Evolutionary conservation across 1,140 invertebrate genomes (phyloP).

Genomic region (Psilanteris sp.): DNA sequence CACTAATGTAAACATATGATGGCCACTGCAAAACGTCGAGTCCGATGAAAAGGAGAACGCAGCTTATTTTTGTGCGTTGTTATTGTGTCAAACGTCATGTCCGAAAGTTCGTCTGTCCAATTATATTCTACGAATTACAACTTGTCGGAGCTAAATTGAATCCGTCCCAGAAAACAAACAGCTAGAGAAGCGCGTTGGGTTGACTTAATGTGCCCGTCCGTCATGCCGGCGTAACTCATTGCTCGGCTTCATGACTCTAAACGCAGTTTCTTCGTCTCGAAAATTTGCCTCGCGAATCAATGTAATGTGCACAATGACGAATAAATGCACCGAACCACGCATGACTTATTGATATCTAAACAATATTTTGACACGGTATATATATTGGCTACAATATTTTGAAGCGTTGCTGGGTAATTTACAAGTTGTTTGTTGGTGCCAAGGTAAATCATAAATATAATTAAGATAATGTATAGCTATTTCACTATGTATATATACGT

Average conservation of each 20-base stretch:
- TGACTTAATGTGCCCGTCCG: conserved; percentile 74
- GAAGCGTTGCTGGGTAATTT: too few species aligned
- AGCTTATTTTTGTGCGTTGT: conserved; percentile 60
- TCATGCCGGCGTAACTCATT: conserved; percentile 65
- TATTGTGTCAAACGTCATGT: conserved; percentile 71
- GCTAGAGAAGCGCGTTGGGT: conserved; percentile 64
- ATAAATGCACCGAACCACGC: too few species aligned
- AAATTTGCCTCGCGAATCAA: conserved; percentile 68
- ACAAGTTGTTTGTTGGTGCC: too few species aligned
- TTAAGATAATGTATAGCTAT: too few species aligned
- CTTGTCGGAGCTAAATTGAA: conserved; percentile 75
- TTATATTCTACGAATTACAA: conserved; percentile 73
- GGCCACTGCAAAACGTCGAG: conserved; percentile 36
- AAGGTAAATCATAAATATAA: too few species aligned
- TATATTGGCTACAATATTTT: too few species aligned
- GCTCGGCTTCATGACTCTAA: conserved; percentile 58
- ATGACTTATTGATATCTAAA: conserved; percentile 7
- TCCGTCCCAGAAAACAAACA: conserved; percentile 75
- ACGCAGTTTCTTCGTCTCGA: conserved; percentile 59
- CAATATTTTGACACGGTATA: too few species aligned
- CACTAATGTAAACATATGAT: conserved; percentile 26
- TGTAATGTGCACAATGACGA: conserved; percentile 6
- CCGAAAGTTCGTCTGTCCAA: conserved; percentile 68
- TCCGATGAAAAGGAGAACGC: conserved; percentile 41
- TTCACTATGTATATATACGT: too few species aligned